A percentile compares a stretch with the other conserved stretches of the same genome.
phyloP scores from a whole-genome alignment of 2,888 invertebrate genomes.

The Apotomis capreana region DNA sequence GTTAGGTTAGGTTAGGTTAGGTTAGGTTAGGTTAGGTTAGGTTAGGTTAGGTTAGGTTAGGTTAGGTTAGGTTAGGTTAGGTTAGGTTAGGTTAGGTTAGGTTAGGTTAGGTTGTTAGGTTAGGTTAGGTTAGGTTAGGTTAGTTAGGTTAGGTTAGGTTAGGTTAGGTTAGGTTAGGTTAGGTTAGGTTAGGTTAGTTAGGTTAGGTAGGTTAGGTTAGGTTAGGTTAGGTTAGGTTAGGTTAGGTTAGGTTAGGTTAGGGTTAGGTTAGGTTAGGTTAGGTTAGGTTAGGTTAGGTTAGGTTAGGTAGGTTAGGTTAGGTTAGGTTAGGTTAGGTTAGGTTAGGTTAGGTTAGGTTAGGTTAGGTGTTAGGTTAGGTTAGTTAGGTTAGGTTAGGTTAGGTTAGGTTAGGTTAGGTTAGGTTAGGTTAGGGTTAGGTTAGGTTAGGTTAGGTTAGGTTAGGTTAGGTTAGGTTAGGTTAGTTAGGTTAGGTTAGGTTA shows the following conservation, averaged over 20 bases:
- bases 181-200: conserved; percentile 44
- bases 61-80: conserved; percentile 44
- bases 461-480: conserved; percentile 46
- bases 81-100: conserved; percentile 44
- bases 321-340: too few relatives aligned
- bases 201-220: too few relatives aligned
- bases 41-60: conserved; percentile 46
- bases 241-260: too few relatives aligned
- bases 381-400: conserved; percentile 42
- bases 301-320: too few relatives aligned
- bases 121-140: conserved; percentile 44
- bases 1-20: conserved; percentile 44
- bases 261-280: conserved; percentile 42
- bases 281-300: too few relatives aligned
- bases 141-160: too few relatives aligned
- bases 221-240: conserved; percentile 42
- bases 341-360: too few relatives aligned
- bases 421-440: too few relatives aligned
- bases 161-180: conserved; percentile 42
- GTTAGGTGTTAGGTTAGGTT: too few relatives aligned
- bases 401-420: conserved; percentile 21
- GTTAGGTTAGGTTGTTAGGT: too few relatives aligned
- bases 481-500: conserved; percentile 46
- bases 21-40: conserved; percentile 42
- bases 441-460: conserved; percentile 42